Evolutionary conservation across 2,797 vertebrate species (phyloP), one percentile per base, ranked within the genome.

Genomic region (Anisognathus igniventris): DNA sequence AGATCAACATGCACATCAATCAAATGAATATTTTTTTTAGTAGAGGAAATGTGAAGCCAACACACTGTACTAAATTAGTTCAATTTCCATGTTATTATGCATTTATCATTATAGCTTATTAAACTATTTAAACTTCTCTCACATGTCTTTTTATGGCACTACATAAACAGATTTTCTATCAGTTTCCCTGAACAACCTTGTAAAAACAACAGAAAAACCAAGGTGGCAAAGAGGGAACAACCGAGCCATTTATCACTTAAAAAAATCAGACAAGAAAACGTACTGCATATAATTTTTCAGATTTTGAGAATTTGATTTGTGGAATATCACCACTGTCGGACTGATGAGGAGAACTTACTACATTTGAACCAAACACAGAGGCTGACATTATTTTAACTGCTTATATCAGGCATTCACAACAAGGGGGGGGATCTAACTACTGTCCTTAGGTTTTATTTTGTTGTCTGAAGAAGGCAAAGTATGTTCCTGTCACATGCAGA

Each of bases 71-170:
- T 66, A 90, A 47, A 62, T 90, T 71, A 44, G 48, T 66, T 92
- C 71, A 33, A 78, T 60, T 90, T 92, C 88, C 56, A 83, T 84
- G 79, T 48, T 75, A 74, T 80, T 78, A 86, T 9, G 14, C 66
- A 83, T 92, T 91, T 96, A 80, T 84, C 86, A 78, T 91, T 89
- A 88, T 11, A 88, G 66, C 48, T 78, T 92, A 90, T 78, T 92
- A 93, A 61, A 40, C 60, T 31, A 61, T 72, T 83, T 44, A 75
- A 92, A 78, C 70, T 76, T 70, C 60, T 84, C 60, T 91, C 82
- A 77, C 17, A 45, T 6, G 3, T 84, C 71, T 92, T 68, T 79
- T 88, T 81, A 90, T 57, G 61, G 57, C 47, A 64, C 51, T 68
- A 56, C 12, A 86, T 68, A 95, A 93, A 86, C 58, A 84, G 66